Conservation (phyloP, 2,113 vertebrate species). For the Saguinus midas region DNA sequence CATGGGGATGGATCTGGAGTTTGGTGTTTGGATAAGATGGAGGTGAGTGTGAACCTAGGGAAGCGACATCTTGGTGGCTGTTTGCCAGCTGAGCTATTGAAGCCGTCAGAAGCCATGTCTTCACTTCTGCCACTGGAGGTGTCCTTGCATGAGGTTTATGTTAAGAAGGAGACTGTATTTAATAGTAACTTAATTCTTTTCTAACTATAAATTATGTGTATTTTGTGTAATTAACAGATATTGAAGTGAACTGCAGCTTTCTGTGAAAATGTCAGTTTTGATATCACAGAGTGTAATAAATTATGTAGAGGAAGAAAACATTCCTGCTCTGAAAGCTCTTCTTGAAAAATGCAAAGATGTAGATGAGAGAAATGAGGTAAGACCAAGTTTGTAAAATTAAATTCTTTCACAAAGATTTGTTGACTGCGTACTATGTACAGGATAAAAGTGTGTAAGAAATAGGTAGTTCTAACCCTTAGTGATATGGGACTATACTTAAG, state of each 20-base stretch:
- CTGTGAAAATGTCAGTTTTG: constrained; percentile 90
- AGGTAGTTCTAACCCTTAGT: neutral
- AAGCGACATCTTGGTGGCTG: neutral
- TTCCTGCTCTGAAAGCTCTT: constrained; percentile 92
- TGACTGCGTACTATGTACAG: neutral
- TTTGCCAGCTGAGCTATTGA: neutral
- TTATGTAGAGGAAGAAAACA: constrained; percentile 96
- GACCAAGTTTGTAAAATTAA: neutral
- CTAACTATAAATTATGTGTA: neutral
- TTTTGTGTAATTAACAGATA: constrained; percentile 56
- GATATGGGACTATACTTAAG: accelerated
- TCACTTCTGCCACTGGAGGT: neutral
- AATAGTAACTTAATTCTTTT: neutral
- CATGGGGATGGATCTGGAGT: neutral
- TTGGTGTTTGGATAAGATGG: neutral
- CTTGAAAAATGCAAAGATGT: constrained; percentile 97
- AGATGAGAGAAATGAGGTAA: constrained; percentile 97
- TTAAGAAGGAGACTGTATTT: neutral
- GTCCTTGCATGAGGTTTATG: neutral
- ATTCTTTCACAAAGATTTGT: too few species aligned
- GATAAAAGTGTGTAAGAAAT: neutral
- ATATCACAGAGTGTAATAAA: constrained; percentile 93
- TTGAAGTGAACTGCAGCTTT: constrained; percentile 58
- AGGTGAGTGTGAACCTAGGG: neutral
- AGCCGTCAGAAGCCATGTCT: neutral